Conservation (phyloP, 2,113 vertebrate genomes). For the Pandion haliaetus region DNA sequence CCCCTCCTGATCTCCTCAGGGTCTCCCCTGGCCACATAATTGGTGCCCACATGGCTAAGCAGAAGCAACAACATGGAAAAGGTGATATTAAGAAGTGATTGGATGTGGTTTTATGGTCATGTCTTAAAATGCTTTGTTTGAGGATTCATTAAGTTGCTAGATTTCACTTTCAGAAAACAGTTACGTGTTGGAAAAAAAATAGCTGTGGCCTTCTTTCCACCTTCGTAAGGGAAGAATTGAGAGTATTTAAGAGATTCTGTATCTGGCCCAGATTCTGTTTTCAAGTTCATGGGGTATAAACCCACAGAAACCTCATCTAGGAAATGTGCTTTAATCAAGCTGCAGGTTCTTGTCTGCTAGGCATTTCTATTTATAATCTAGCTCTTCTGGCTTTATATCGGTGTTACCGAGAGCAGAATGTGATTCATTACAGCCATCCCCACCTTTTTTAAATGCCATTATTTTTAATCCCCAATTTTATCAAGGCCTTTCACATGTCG, state of each 20-base stretch:
- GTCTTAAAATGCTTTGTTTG: neutral
- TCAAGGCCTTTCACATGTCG: neutral
- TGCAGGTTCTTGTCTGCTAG: neutral
- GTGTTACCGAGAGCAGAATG: neutral
- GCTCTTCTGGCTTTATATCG: neutral
- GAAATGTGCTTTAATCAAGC: neutral
- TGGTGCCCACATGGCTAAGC: neutral
- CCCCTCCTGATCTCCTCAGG: neutral
- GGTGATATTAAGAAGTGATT: neutral
- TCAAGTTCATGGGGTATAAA: neutral
- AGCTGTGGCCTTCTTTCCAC: neutral
- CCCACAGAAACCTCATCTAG: neutral
- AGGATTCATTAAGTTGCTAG: neutral
- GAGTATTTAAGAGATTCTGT: neutral
- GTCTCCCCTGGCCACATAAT: neutral
- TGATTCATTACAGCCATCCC: neutral
- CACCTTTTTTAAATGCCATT: neutral
- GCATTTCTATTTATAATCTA: neutral
- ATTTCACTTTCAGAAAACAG: neutral
- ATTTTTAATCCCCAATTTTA: conserved; percentile 28
- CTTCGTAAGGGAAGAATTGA: neutral
- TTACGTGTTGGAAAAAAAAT: neutral
- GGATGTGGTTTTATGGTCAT: neutral
- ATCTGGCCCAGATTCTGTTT: neutral
- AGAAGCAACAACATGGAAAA: neutral